Base-by-base conservation (phyloP, 2,113 vertebrate species). In the Etheostoma spectabile region DNA sequence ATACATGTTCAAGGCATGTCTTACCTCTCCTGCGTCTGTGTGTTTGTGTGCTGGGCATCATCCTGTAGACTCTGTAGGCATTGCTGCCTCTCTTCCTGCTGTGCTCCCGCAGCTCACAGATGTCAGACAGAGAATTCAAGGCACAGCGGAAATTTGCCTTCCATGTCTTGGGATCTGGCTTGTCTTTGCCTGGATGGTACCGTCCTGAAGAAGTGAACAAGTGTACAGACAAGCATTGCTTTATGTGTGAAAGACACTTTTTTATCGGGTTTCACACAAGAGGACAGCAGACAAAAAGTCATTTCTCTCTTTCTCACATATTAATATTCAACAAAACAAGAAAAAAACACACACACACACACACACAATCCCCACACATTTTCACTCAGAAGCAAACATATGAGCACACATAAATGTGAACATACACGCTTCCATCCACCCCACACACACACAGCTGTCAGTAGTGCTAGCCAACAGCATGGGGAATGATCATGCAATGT, bases 91-190 rank as follows among this genome's bases (percentile, higher is more conserved):
- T 95, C 86, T 95, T 96, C 56, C 86, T 94, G 90, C 95, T 95
- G 85, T 91, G 93, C 84, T 96, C 95, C 18, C 55, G 89, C 74
- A 96, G 87, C 85, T 96, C 95, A 79, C 90, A 91, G 63, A 96
- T 91, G 21, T 96, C 95, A 1, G 93, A 90, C 69, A 96, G 88
- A 33, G 95, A 96, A 69, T 95, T 95, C 61, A 96, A 89, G 7
- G 95, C 95, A 33, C 95, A 96, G 62, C 95, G 91, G 79, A 96
- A 96, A 74, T 96, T 96, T 2, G 95, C 95, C 79, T 96, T 96
- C 95, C 95, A 96, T 0, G 95, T 96, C 86, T 96, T 96, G 7
- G 95, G 95, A 72, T 96, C 95, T 0, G 95, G 95, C 13, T 93
- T 91, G 89, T 96, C 95, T 88, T 90, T 91, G 21, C 89, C 94